These are phyloP conservation scores for Hipposideros larvatus DNA, from an alignment of 2,797 vertebrate genomes.

Conservation along the genomic window DNA sequence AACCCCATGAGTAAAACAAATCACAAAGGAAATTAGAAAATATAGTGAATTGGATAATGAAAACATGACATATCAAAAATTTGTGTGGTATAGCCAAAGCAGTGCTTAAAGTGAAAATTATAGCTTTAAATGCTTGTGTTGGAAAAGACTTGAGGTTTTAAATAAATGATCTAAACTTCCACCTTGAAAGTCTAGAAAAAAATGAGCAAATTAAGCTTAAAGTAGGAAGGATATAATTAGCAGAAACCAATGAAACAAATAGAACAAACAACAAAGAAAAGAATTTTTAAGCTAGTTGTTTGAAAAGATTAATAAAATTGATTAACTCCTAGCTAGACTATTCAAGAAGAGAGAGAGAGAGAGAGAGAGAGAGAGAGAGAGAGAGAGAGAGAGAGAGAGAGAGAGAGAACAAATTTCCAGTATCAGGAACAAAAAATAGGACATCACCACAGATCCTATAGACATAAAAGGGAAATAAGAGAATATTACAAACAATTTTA, in stretches of 20 bases:
- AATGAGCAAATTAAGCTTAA: not conserved
- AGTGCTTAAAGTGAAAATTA: not conserved
- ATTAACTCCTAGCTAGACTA: not conserved
- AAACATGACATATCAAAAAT: not conserved
- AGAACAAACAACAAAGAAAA: not conserved
- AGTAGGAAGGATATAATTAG: not conserved
- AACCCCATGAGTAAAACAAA: not conserved
- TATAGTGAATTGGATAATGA: not conserved
- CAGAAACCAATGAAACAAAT: not conserved
- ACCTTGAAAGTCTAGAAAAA: not conserved
- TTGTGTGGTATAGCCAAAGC: not conserved
- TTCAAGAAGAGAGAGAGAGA: not conserved
- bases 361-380: not conserved
- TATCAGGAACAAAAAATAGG: not conserved
- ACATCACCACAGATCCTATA: not conserved
- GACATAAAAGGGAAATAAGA: not conserved
- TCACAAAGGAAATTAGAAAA: not conserved
- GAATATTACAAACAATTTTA: not conserved
- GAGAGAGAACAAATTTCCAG: not conserved
- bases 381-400: not conserved
- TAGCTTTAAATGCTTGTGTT: not conserved
- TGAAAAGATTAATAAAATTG: not conserved
- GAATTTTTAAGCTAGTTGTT: not conserved
- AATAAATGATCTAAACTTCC: not conserved
- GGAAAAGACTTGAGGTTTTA: not conserved